Evolutionary conservation across 2,113 vertebrate species (phyloP).

Genomic region (Phaethornis superciliosus): DNA sequence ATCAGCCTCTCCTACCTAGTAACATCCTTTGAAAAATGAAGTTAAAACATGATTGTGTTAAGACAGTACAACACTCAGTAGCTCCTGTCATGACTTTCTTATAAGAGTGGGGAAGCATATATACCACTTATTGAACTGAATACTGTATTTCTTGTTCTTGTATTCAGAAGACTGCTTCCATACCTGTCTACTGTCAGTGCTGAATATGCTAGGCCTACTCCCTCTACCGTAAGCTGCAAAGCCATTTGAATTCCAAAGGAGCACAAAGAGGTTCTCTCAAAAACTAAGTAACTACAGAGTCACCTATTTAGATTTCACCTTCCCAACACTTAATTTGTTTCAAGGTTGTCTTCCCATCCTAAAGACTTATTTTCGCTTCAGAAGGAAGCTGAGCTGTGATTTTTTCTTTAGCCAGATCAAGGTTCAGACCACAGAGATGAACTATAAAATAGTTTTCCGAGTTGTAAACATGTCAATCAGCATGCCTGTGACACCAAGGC

Average conservation of each 20-base stretch:
- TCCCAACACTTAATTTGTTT: background rate
- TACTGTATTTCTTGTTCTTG: background rate
- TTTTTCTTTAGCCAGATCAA: background rate
- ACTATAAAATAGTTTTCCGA: background rate
- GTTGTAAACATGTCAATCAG: background rate
- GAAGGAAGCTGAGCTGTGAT: background rate
- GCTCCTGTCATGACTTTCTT: background rate
- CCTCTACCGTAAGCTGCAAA: background rate
- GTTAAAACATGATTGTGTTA: background rate
- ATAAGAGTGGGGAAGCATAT: background rate
- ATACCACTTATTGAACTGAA: background rate
- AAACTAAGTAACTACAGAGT: background rate
- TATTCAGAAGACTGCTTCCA: background rate
- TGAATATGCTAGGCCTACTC: background rate
- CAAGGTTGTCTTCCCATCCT: background rate
- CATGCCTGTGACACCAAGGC: rapidly evolving
- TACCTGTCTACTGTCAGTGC: background rate
- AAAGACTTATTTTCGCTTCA: background rate
- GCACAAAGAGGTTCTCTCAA: background rate
- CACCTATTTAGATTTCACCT: background rate
- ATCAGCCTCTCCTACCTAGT: background rate
- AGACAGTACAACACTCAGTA: background rate
- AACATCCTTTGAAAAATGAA: background rate
- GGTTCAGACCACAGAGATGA: background rate
- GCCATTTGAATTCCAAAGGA: background rate